phyloP scores from a whole-genome alignment of 2,888 invertebrate species.

The Nemurella pictetii region DNA sequence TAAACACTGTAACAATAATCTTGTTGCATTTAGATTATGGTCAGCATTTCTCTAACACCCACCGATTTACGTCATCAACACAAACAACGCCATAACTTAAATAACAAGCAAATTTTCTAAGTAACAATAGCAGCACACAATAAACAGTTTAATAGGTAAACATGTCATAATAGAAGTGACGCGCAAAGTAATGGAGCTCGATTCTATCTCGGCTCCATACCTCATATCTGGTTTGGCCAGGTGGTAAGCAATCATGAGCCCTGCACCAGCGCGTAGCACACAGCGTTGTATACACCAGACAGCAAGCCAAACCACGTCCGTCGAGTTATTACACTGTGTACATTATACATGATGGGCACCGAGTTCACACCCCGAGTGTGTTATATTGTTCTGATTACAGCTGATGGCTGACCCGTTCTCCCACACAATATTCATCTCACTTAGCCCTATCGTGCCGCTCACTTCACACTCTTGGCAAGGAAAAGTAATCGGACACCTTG shows the following conservation, averaged over 20 bases:
- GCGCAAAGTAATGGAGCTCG: background rate
- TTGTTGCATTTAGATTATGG: too few species aligned
- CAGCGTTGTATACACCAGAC: background rate
- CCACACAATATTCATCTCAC: background rate
- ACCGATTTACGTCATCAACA: too few species aligned
- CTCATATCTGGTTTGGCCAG: background rate
- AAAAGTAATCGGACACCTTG: background rate
- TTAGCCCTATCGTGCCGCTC: background rate
- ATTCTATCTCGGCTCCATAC: background rate
- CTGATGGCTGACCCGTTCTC: constrained; percentile 6
- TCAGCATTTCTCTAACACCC: too few species aligned
- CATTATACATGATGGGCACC: constrained; percentile 6
- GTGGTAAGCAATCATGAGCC: background rate
- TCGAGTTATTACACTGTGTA: constrained; percentile 15
- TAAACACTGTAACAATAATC: too few species aligned
- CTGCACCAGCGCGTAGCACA: background rate
- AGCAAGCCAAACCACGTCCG: background rate
- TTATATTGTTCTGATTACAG: constrained; percentile 3
- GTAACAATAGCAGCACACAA: background rate
- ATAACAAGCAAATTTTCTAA: background rate
- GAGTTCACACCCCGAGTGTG: constrained; percentile 2
- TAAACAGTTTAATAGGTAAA: background rate
- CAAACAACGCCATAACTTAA: too few species aligned
- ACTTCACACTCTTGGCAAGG: background rate
- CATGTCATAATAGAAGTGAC: background rate